Conservation (phyloP, 1,140 invertebrate species). For the Cyclina sinensis region DNA sequence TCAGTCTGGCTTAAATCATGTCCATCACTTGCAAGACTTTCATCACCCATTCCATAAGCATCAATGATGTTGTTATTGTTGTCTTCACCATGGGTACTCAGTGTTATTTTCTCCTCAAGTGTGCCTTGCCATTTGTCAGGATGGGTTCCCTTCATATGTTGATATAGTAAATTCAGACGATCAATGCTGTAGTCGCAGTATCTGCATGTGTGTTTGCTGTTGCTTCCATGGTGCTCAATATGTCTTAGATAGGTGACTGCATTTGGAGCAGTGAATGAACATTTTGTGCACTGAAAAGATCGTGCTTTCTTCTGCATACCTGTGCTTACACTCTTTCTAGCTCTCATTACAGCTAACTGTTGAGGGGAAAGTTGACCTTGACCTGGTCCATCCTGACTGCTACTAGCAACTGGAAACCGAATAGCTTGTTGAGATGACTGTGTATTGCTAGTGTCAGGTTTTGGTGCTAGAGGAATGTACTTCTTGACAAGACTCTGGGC, state of each 20-base stretch:
- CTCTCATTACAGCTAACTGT: slow-evolving; percentile 43
- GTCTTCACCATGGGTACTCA: slow-evolving; percentile 58
- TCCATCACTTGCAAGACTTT: slow-evolving; percentile 8
- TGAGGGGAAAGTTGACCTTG: slow-evolving; percentile 32
- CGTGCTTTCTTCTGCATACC: slow-evolving; percentile 74
- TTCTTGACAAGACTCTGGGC: slow-evolving; percentile 25
- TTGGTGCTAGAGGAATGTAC: slow-evolving; percentile 56
- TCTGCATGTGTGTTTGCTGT: slow-evolving; percentile 79
- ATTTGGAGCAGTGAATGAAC: slow-evolving; percentile 82
- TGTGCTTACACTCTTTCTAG: slow-evolving; percentile 70
- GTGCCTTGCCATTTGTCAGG: slow-evolving; percentile 76
- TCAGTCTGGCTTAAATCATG: slow-evolving; percentile 1
- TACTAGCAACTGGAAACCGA: neutral
- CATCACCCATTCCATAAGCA: slow-evolving; percentile 2
- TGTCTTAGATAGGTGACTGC: slow-evolving; percentile 81
- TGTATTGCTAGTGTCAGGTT: slow-evolving; percentile 7
- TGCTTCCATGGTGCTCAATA: slow-evolving; percentile 82
- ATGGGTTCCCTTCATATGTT: slow-evolving; percentile 83
- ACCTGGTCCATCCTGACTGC: neutral
- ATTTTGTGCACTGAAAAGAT: slow-evolving; percentile 83
- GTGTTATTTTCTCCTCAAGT: slow-evolving; percentile 73
- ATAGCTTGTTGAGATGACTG: neutral
- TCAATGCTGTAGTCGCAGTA: slow-evolving; percentile 85
- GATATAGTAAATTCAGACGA: slow-evolving; percentile 80
- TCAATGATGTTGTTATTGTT: slow-evolving; percentile 66